Conservation (phyloP, 2,797 vertebrate genomes). For the Pogoniulus pusillus region DNA sequence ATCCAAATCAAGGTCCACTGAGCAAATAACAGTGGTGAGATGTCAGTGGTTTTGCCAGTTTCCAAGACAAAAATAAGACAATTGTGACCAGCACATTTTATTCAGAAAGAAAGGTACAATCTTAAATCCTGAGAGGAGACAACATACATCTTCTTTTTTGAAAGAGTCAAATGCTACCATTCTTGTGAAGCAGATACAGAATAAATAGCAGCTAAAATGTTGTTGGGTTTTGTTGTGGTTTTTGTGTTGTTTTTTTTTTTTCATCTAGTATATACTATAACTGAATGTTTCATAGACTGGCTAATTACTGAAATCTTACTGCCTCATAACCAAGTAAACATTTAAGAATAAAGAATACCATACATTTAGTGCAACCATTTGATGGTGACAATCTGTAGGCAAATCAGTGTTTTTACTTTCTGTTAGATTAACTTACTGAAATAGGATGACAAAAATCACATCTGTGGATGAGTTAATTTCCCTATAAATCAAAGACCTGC, state of each 20-base stretch:
- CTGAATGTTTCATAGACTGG: background rate
- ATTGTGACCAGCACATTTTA: background rate
- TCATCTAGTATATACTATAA: background rate
- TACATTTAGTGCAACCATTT: background rate
- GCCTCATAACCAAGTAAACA: background rate
- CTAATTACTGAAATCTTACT: slow-evolving; percentile 18
- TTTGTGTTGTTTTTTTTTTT: too few species aligned
- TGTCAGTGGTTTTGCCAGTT: slow-evolving; percentile 8
- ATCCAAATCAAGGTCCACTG: slow-evolving; percentile 49
- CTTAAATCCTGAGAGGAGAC: background rate
- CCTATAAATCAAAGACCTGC: background rate
- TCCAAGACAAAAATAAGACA: background rate
- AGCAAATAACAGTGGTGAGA: slow-evolving; percentile 40
- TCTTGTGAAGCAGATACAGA: background rate
- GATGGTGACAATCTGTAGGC: background rate
- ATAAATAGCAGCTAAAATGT: background rate
- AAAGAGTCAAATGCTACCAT: background rate
- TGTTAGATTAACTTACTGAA: background rate
- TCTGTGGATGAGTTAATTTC: background rate
- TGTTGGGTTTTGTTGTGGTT: too few species aligned
- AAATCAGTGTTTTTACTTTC: background rate
- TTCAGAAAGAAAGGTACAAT: background rate
- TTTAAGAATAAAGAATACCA: background rate
- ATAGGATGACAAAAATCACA: background rate
- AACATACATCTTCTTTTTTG: background rate